A percentile compares a stretch with the other conserved stretches of the same genome.
These are phyloP conservation scores for Nezara viridula DNA, from an alignment of 2,888 invertebrate species.

Conservation along the genomic window DNA sequence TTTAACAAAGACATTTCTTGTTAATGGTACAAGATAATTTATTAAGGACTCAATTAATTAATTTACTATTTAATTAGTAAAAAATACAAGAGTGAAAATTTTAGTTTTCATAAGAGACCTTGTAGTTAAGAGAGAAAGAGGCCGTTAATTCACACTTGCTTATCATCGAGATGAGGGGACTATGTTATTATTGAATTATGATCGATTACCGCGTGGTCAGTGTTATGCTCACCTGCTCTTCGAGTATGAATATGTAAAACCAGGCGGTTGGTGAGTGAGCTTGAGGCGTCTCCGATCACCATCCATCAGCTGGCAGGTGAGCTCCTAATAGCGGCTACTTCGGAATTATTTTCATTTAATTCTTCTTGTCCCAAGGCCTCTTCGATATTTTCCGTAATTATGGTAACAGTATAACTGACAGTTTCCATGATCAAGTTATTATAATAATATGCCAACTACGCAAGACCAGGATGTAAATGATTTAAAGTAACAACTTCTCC, in stretches of 20 bases:
- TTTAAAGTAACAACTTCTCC: too few relatives aligned
- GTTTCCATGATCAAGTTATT: background rate
- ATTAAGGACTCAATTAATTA: too few relatives aligned
- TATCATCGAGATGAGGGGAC: background rate
- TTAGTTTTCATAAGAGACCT: background rate
- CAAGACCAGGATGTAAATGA: too few relatives aligned
- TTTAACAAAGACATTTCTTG: too few relatives aligned
- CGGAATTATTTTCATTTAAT: background rate
- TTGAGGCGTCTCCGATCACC: background rate
- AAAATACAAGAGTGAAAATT: background rate
- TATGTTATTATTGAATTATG: constrained; percentile 54
- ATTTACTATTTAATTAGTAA: too few relatives aligned
- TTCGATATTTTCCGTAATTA: constrained; percentile 16
- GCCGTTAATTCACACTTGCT: constrained; percentile 47
- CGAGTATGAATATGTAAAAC: constrained; percentile 49
- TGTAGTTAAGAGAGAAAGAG: background rate
- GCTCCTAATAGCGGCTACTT: background rate
- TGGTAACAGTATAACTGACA: background rate
- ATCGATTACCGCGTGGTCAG: constrained; percentile 21
- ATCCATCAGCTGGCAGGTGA: background rate
- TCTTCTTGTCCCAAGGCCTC: too few relatives aligned
- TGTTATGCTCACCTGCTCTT: constrained; percentile 40
- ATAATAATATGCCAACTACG: background rate
- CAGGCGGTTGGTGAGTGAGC: background rate
- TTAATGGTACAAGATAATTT: too few relatives aligned